Conservation (phyloP, 35 echinoderm and acorn worm genomes). For the Eucidaris tribuloides region DNA sequence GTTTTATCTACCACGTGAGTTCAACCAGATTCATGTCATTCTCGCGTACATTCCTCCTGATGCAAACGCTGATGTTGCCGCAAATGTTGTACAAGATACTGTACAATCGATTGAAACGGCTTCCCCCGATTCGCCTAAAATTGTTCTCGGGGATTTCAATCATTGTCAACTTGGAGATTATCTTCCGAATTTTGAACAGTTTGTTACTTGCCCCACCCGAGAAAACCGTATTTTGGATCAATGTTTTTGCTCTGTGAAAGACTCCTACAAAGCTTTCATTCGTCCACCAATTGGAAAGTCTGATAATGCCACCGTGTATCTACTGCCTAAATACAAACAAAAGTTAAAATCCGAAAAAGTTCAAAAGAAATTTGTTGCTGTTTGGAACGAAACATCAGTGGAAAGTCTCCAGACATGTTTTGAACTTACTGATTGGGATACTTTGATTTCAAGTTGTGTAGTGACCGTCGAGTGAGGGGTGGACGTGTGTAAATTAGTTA, state of each 20-base stretch:
- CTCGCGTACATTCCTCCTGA: conserved; percentile 6
- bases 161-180: neutral
- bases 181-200: no score
- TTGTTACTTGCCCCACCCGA: neutral
- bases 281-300: neutral
- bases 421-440: no score
- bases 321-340: neutral
- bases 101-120: neutral
- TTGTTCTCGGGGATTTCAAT: conserved; percentile 36
- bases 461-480: no score
- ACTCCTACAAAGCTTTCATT: neutral
- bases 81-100: neutral
- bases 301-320: neutral
- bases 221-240: neutral
- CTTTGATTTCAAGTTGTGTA: no score
- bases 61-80: neutral
- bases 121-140: conserved; percentile 20
- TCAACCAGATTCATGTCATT: conserved; percentile 9
- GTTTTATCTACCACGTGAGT: conserved; percentile 20
- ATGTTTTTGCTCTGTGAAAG: neutral
- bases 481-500: no score
- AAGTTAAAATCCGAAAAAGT: neutral
- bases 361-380: neutral
- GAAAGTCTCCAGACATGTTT: no score
- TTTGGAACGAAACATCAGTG: neutral